Percentiles rank a stretch among this genome's conserved stretches.
Evolutionary conservation across 2,797 vertebrate genomes (phyloP).

Genomic region (Mycteria americana): DNA sequence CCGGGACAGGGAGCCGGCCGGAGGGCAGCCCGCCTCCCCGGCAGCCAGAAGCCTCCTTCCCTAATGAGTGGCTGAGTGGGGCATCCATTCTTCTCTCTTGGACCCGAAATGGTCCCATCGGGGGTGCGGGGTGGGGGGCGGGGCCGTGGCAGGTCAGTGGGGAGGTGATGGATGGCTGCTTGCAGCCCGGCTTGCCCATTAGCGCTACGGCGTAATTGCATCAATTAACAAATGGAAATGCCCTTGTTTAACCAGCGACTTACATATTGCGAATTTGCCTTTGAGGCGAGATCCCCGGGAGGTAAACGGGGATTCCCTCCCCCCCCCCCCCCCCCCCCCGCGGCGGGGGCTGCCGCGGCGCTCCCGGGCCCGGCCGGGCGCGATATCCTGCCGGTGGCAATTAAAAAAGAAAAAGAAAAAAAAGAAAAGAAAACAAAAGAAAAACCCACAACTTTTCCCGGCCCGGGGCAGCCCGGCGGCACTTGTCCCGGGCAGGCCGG

Average conservation of each 20-base stretch:
- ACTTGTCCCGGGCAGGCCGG: too few relatives aligned
- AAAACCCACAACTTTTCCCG: neutral
- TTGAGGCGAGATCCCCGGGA: slow-evolving; percentile 73
- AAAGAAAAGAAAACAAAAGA: neutral
- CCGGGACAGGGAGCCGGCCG: neutral
- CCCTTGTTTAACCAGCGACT: slow-evolving; percentile 83
- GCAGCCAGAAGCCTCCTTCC: slow-evolving; percentile 16
- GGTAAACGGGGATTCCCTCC: neutral
- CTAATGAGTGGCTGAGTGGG: slow-evolving; percentile 75
- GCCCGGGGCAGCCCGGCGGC: neutral
- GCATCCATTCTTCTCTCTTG: slow-evolving; percentile 77
- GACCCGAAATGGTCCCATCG: slow-evolving; percentile 70
- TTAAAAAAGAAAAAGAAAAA: neutral
- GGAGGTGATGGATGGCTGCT: slow-evolving; percentile 84
- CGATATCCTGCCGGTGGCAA: neutral
- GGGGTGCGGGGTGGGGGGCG: slow-evolving; percentile 53
- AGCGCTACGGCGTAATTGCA: slow-evolving; percentile 85
- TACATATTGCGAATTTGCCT: slow-evolving; percentile 78
- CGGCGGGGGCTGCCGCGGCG: neutral
- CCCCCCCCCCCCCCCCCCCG: neutral
- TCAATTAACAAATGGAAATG: slow-evolving; percentile 90
- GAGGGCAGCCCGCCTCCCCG: neutral
- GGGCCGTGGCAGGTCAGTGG: slow-evolving; percentile 81
- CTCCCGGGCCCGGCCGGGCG: neutral
- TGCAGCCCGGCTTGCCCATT: slow-evolving; percentile 83